These are phyloP conservation scores for Scalopus aquaticus DNA, from an alignment of 2,113 vertebrate genomes.

Conservation along the genomic window DNA sequence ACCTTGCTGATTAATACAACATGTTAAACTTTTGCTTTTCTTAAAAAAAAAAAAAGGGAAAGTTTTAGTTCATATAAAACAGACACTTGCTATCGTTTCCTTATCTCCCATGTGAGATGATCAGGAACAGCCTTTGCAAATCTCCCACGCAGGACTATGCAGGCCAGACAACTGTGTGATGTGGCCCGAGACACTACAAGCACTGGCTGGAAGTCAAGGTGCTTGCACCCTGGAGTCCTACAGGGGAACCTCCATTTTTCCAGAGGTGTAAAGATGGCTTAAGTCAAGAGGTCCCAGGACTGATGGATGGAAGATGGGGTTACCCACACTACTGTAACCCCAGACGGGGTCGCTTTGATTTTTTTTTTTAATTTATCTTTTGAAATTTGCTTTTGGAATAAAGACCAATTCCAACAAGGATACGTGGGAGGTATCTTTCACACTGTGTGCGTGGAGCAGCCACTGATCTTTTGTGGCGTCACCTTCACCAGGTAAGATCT, in stretches of 20 bases:
- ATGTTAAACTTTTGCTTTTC: background rate
- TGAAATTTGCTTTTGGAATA: background rate
- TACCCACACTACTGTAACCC: background rate
- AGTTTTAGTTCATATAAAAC: constrained; percentile 65
- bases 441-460: background rate
- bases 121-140: constrained; percentile 53
- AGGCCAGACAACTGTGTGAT: constrained; percentile 26
- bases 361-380: background rate
- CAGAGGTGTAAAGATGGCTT: background rate
- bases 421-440: background rate
- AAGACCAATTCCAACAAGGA: background rate
- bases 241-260: background rate
- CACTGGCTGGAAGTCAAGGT: background rate
- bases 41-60: background rate
- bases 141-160: background rate
- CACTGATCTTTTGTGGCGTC: background rate
- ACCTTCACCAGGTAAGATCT: background rate
- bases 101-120: constrained; percentile 58
- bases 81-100: constrained; percentile 54
- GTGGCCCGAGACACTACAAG: background rate
- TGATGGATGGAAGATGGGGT: background rate
- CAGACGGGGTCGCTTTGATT: background rate
- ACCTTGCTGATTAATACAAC: constrained; percentile 55
- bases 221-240: background rate
- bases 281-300: background rate